Percentiles rank a stretch among this genome's conserved stretches.
Conservation (phyloP, 2,113 vertebrate species). For the Callochromis pleurospilus region DNA sequence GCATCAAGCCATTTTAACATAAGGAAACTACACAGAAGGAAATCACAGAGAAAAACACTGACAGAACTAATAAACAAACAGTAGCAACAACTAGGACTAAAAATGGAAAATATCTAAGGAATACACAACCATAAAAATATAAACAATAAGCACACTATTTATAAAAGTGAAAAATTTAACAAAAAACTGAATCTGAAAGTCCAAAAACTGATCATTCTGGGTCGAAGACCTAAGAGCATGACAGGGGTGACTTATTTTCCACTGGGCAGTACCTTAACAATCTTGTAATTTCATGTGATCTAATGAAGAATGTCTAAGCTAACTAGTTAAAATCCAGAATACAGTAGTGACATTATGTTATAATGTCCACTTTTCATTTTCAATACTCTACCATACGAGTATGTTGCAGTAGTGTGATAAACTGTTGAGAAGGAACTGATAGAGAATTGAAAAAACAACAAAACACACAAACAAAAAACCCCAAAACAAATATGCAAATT, state of each 20-base stretch:
- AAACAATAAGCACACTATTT: not conserved
- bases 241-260: rapidly evolving
- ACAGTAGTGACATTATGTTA: not conserved
- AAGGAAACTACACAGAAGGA: not conserved
- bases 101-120: not conserved
- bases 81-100: not conserved
- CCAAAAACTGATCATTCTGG: not conserved
- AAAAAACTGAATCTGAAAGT: not conserved
- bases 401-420: not conserved
- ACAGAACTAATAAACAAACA: not conserved
- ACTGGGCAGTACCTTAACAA: rapidly evolving
- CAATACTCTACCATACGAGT: rapidly evolving
- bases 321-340: not conserved
- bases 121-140: not conserved
- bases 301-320: not conserved
- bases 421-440: not conserved
- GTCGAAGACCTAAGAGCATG: not conserved
- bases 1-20: not conserved
- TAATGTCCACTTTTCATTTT: not conserved
- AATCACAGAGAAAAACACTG: not conserved
- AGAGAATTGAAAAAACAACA: not conserved
- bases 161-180: not conserved
- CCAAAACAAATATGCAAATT: not conserved
- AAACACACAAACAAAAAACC: not conserved
- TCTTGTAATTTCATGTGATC: not conserved